phyloP scores from a whole-genome alignment of 2,888 invertebrate species.

The Pollenia amentaria region DNA sequence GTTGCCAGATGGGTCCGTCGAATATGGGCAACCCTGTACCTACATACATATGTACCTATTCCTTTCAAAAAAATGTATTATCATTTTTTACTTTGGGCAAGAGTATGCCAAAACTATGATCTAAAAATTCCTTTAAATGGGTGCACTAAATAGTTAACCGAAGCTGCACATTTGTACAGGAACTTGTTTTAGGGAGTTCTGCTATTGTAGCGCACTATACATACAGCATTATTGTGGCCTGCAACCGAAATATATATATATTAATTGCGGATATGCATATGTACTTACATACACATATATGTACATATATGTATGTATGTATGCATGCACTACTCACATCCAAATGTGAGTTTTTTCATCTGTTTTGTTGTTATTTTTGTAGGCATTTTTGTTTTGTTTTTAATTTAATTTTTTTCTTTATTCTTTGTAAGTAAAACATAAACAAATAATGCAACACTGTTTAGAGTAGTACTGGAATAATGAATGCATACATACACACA shows the following conservation, averaged over 20 bases:
- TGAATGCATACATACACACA: not conserved
- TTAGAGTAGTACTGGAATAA: not conserved
- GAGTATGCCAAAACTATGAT: not conserved
- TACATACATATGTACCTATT: no score
- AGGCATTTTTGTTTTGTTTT: slow-evolving; percentile 13
- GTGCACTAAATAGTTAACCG: slow-evolving; percentile 37
- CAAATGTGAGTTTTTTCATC: not conserved
- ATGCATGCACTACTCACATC: slow-evolving; percentile 7
- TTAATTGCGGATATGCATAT: slow-evolving; percentile 64
- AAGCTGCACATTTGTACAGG: not conserved
- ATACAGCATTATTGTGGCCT: slow-evolving; percentile 36
- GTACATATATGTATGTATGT: slow-evolving; percentile 43
- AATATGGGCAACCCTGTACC: no score
- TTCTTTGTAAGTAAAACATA: slow-evolving; percentile 15
- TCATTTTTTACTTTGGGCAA: no score
- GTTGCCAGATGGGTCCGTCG: no score
- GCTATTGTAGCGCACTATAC: not conserved
- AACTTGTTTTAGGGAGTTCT: slow-evolving; percentile 13
- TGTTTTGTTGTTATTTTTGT: slow-evolving; percentile 6
- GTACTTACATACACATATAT: not conserved
- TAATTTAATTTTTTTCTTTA: slow-evolving; percentile 6
- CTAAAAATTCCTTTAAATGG: not conserved
- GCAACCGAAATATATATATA: slow-evolving; percentile 55
- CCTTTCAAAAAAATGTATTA: no score
- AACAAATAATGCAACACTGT: slow-evolving; percentile 33